phyloP scores from a whole-genome alignment of 2,113 vertebrate species.

The Rissa tridactyla region DNA sequence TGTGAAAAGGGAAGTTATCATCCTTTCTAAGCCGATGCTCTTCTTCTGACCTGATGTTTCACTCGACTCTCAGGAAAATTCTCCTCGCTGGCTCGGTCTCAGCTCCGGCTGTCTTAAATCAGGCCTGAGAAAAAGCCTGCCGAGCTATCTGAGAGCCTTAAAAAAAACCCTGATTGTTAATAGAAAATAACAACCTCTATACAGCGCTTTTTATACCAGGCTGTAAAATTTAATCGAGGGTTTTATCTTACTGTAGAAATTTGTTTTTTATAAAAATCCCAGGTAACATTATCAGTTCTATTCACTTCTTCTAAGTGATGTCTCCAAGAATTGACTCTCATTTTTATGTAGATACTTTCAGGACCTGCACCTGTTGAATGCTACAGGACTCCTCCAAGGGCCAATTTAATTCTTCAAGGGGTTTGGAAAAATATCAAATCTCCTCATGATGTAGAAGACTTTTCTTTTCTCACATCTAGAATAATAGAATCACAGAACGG shows the following conservation, averaged over 20 bases:
- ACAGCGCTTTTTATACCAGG: not conserved
- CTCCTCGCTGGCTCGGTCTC: not conserved
- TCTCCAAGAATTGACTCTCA: not conserved
- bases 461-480: not conserved
- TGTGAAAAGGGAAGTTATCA: not conserved
- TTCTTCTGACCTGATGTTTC: not conserved
- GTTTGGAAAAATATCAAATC: not conserved
- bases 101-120: not conserved
- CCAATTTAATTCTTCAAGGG: not conserved
- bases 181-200: slow-evolving; percentile 3
- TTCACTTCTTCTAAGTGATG: not conserved
- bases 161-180: not conserved
- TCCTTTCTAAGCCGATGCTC: accelerated
- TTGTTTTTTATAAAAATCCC: not conserved
- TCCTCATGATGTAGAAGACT: not conserved
- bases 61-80: not conserved
- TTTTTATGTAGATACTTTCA: not conserved
- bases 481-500: too few relatives aligned
- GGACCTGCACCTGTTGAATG: not conserved
- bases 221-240: slow-evolving; percentile 5
- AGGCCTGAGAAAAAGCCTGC: not conserved
- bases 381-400: not conserved
- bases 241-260: not conserved
- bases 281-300: not conserved
- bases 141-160: not conserved